These are phyloP conservation scores for Anthoscopus minutus DNA, from an alignment of 2,113 vertebrate genomes.

Conservation along the genomic window DNA sequence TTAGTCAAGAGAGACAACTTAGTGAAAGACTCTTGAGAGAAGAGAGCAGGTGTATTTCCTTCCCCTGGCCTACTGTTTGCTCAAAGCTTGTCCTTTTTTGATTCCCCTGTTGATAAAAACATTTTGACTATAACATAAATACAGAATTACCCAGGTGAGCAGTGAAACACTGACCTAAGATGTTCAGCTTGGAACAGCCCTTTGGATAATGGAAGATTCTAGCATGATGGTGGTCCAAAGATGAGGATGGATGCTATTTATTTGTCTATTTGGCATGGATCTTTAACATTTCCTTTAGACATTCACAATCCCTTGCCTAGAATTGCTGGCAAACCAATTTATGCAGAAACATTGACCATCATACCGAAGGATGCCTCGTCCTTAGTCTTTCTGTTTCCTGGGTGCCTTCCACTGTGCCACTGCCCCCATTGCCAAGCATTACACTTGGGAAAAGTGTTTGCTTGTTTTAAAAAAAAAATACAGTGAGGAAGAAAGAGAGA, in stretches of 20 bases:
- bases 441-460: neutral
- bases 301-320: neutral
- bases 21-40: neutral
- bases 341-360: neutral
- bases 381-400: neutral
- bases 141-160: neutral
- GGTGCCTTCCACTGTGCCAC: neutral
- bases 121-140: neutral
- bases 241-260: neutral
- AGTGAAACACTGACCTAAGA: neutral
- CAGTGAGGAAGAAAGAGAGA: neutral
- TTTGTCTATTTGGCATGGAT: neutral
- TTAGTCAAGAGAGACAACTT: neutral
- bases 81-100: neutral
- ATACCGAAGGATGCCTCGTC: neutral
- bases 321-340: neutral
- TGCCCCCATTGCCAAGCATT: neutral
- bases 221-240: neutral
- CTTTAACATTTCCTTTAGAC: neutral
- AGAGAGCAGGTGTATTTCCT: neutral
- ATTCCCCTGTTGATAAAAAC: neutral
- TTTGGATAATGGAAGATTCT: neutral
- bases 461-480: neutral
- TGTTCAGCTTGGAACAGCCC: neutral
- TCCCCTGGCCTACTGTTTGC: neutral